These are phyloP conservation scores for Cygnus atratus DNA, from an alignment of 2,113 vertebrate genomes.

Conservation along the genomic window DNA sequence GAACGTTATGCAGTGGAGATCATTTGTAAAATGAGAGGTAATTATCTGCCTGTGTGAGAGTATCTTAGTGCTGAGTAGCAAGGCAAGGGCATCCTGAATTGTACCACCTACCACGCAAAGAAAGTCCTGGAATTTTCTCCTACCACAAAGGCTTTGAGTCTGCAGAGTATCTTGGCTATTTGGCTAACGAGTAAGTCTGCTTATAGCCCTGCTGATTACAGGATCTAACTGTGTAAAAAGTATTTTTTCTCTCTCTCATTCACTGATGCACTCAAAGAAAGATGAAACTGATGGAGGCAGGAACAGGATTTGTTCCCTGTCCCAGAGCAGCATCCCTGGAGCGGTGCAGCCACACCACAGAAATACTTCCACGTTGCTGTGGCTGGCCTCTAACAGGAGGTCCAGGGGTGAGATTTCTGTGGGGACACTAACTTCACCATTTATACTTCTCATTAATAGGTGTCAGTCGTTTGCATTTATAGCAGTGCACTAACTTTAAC, in stretches of 20 bases:
- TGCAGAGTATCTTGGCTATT: not conserved
- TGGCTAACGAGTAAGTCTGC: not conserved
- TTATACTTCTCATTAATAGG: not conserved
- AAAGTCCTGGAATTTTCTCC: not conserved
- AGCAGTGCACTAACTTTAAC: not conserved
- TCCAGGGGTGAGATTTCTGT: not conserved
- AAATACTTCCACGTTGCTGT: not conserved
- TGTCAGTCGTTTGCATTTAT: not conserved
- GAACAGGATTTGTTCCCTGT: not conserved
- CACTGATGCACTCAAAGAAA: not conserved
- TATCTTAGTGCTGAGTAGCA: not conserved
- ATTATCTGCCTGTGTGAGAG: not conserved
- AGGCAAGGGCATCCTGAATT: not conserved
- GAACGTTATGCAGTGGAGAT: not conserved
- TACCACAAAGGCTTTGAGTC: not conserved
- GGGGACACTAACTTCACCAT: not conserved
- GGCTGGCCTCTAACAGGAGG: not conserved
- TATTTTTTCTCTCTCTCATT: not conserved
- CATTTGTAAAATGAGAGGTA: not conserved
- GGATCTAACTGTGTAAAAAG: not conserved
- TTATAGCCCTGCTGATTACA: not conserved
- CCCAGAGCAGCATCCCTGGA: not conserved
- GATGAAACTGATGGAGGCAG: not conserved
- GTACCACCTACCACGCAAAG: not conserved
- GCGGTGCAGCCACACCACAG: not conserved